Base-by-base conservation (phyloP, 23 tunicate genomes). In the Trididemnum clinides region DNA sequence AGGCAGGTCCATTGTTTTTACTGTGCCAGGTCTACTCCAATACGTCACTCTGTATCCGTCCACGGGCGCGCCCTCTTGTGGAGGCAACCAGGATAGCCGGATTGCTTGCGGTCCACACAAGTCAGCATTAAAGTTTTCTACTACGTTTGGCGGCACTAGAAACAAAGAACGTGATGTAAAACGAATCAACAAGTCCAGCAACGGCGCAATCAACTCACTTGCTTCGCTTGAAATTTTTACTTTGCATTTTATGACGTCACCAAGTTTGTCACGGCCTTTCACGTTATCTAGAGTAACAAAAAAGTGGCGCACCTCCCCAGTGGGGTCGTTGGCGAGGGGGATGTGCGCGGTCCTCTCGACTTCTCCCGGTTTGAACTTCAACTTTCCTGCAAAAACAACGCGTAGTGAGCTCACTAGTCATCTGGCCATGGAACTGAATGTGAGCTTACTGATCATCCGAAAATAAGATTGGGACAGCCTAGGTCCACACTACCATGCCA, bases 361-460 rank as follows among this genome's bases (percentile, higher is more conserved):
- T 86, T 94, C 98, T 21, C 98, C 98, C 23, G 90, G 86, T 77
- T 91, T 89, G 82, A 94, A 94, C 85, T 94, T 89, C 4, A 94
- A 57, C 22, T 77, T 64, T 12, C 98, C 98, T 94, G 62, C 23
- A 39, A 27, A 69, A 5, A 80, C n/a, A n/a, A n/a, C n/a, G n/a
- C n/a, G n/a, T n/a, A n/a, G n/a, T n/a, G n/a, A n/a, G n/a, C n/a
- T n/a, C n/a, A n/a, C n/a, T n/a, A n/a, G n/a, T n/a, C n/a, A n/a
- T n/a, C n/a, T n/a, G n/a, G n/a, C n/a, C n/a, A n/a, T n/a, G n/a
- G n/a, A n/a, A n/a, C n/a, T n/a, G n/a, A n/a, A n/a, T n/a, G n/a
- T n/a, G n/a, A n/a, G n/a, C n/a, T n/a, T n/a, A n/a, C n/a, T n/a
- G n/a, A n/a, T n/a, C n/a, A n/a, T n/a, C n/a, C n/a, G n/a, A n/a